Evolutionary conservation across 2,797 vertebrate genomes (phyloP).

Genomic region (Tarsius wallacei): DNA sequence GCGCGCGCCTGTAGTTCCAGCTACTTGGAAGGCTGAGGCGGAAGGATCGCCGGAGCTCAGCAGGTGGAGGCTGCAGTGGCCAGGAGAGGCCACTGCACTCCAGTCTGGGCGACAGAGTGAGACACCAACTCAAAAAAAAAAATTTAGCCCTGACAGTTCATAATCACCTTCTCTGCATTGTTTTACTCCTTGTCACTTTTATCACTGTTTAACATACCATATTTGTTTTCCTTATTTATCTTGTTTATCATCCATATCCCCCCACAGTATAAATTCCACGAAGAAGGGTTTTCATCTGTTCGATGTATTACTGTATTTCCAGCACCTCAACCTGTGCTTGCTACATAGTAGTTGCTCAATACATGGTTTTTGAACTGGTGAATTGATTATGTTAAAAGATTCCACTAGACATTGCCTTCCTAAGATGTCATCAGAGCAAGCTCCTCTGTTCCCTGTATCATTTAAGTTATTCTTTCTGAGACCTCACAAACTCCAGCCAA

Average conservation of each 20-base stretch:
- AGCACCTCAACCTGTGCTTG: not conserved
- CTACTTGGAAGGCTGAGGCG: too few species aligned
- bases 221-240: slow-evolving; percentile 2
- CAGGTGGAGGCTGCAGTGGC: too few species aligned
- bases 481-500: not conserved
- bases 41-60: too few species aligned
- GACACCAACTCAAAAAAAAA: too few species aligned
- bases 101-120: too few species aligned
- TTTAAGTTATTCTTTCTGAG: slow-evolving; percentile 55
- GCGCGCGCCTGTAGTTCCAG: too few species aligned
- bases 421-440: not conserved
- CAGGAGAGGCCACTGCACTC: too few species aligned
- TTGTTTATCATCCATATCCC: not conserved
- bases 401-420: not conserved
- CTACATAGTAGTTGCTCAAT: not conserved
- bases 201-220: not conserved
- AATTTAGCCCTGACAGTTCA: not conserved
- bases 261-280: not conserved
- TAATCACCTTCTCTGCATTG: not conserved
- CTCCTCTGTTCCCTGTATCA: not conserved
- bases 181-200: not conserved
- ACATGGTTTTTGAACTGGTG: not conserved
- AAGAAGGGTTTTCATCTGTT: slow-evolving; percentile 4
- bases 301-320: not conserved
- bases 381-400: not conserved